These are phyloP conservation scores for Kryphioiulus occultus DNA, from an alignment of 2,888 invertebrate genomes.

Conservation along the genomic window DNA sequence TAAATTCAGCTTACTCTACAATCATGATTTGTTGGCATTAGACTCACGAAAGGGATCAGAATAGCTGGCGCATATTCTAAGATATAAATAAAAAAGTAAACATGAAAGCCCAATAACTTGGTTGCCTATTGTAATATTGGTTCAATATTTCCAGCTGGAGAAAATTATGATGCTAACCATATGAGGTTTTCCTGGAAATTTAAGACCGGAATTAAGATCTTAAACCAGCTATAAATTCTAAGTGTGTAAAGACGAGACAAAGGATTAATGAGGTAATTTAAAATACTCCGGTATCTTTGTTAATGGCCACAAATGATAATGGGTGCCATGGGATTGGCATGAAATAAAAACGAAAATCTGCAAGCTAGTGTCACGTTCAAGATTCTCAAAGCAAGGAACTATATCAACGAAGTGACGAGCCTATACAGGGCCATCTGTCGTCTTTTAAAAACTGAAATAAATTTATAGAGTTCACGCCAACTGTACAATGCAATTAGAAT, in stretches of 20 bases:
- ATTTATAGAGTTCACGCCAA: too few relatives aligned
- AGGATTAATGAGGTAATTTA: conserved; percentile 2
- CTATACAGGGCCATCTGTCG: not conserved
- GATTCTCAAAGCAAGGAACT: not conserved
- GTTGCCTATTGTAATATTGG: not conserved
- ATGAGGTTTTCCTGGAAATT: not conserved
- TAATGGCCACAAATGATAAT: not conserved
- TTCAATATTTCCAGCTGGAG: not conserved
- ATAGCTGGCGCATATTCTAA: too few relatives aligned
- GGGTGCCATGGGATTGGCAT: conserved; percentile 16
- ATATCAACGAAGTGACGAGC: not conserved
- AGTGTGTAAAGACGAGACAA: not conserved
- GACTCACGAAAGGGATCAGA: too few relatives aligned
- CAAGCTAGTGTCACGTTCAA: not conserved
- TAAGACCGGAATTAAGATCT: not conserved
- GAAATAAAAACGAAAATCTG: conserved; percentile 28
- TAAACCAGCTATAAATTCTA: not conserved
- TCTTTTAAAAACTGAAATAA: too few relatives aligned
- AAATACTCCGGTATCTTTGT: not conserved
- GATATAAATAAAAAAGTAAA: too few relatives aligned
- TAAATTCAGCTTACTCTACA: too few relatives aligned
- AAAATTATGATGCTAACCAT: not conserved
- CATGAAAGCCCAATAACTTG: too few relatives aligned
- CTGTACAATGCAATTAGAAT: too few relatives aligned
- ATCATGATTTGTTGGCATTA: too few relatives aligned